Percentiles rank a stretch among this genome's conserved stretches.
Evolutionary conservation across 2,113 vertebrate species (phyloP).

Genomic region (Rhinogobius similis): DNA sequence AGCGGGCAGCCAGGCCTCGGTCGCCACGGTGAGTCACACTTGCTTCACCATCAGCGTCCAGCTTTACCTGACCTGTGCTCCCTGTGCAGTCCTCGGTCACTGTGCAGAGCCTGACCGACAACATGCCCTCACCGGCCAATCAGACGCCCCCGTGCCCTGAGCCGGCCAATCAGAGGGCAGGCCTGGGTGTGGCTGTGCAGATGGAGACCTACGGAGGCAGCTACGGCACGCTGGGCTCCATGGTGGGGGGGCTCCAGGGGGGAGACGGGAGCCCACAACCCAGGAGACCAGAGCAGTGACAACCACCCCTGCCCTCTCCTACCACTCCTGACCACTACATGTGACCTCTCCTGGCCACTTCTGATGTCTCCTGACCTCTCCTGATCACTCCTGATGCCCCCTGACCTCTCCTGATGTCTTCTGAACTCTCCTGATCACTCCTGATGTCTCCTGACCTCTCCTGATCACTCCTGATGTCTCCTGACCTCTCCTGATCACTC

Average conservation of each 20-base stretch:
- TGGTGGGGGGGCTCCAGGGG: constrained; percentile 41
- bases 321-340: no score
- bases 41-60: not conserved
- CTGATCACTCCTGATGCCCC: no score
- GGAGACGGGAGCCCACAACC: constrained; percentile 17
- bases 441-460: no score
- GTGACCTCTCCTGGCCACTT: no score
- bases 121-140: constrained; percentile 32
- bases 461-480: no score
- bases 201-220: constrained; percentile 33
- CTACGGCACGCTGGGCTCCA: constrained; percentile 37
- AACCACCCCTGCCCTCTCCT: constrained; percentile 18
- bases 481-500: no score
- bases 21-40: constrained; percentile 72
- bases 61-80: not conserved
- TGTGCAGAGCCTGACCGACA: constrained; percentile 59
- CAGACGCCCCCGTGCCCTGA: constrained; percentile 7
- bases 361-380: no score
- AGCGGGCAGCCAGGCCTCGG: constrained; percentile 61
- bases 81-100: constrained; percentile 56
- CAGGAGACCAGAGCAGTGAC: not conserved
- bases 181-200: constrained; percentile 33
- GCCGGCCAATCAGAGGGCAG: not conserved
- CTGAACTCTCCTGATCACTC: no score
- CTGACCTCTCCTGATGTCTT: no score